Evolutionary conservation across 2,113 vertebrate species (phyloP).

Genomic region (Cisticola juncidis): DNA sequence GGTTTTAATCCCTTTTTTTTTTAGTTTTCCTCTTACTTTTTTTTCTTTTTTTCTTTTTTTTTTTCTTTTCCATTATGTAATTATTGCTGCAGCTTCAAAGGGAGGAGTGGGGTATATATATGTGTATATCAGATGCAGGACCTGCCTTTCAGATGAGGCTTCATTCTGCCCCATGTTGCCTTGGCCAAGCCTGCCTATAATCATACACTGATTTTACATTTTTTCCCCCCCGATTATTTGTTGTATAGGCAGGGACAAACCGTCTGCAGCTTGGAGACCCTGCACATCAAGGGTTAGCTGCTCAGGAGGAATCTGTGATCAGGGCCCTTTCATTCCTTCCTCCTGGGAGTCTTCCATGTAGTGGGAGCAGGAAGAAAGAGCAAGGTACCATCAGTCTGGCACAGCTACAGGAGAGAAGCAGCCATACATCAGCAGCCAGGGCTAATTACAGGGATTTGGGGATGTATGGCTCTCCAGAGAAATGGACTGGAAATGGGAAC

Average conservation of each 20-base stretch:
- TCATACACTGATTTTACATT: neutral
- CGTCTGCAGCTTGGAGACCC: neutral
- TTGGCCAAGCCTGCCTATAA: neutral
- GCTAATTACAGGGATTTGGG: neutral
- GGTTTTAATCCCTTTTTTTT: neutral
- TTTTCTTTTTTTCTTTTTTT: accelerated
- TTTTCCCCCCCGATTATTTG: neutral
- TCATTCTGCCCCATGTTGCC: neutral
- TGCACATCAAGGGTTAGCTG: neutral
- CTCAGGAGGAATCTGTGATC: neutral
- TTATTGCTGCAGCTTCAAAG: neutral
- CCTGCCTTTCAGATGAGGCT: neutral
- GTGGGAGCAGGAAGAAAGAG: neutral
- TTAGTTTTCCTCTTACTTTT: accelerated
- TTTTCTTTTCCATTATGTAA: neutral
- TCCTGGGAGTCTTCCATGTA: neutral
- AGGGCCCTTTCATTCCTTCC: neutral
- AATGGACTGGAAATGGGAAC: neutral
- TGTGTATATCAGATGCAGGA: neutral
- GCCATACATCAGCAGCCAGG: neutral
- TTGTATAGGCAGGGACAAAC: neutral
- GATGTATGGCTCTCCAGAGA: neutral
- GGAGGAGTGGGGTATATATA: accelerated
- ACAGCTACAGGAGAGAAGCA: neutral
- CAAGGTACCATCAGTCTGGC: neutral